Evolutionary conservation across 2,113 vertebrate genomes (phyloP).

Genomic region (Salminus brasiliensis): DNA sequence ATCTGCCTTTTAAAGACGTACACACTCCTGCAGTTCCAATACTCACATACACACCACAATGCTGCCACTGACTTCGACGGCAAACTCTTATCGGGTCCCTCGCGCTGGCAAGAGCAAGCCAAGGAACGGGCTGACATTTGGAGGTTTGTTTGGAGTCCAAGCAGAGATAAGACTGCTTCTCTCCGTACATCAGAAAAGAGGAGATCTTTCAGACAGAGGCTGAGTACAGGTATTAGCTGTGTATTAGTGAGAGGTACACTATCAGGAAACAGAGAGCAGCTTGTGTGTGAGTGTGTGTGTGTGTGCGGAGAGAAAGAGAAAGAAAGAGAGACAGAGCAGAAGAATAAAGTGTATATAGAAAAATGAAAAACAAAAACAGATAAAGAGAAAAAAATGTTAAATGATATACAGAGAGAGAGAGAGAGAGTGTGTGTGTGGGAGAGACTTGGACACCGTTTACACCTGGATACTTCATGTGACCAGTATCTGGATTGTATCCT

Average conservation of each 20-base stretch:
- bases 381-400: not conserved
- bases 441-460: too few species aligned
- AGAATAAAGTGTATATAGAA: not conserved
- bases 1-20: constrained; percentile 33
- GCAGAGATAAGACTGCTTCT: constrained; percentile 18
- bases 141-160: not conserved
- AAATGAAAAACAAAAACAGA: not conserved
- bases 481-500: too few species aligned
- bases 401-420: not conserved
- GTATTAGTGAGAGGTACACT: not conserved
- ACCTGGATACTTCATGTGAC: too few species aligned
- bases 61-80: constrained; percentile 6
- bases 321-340: not conserved
- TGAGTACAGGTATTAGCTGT: not conserved
- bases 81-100: constrained; percentile 19
- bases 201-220: not conserved
- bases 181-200: not conserved
- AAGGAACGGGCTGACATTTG: constrained; percentile 24
- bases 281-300: too few species aligned
- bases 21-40: constrained; percentile 30
- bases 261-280: not conserved
- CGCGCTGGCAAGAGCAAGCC: constrained; percentile 8
- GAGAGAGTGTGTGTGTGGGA: not conserved
- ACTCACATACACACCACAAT: constrained; percentile 23
- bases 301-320: not conserved